phyloP scores from a whole-genome alignment of 1,140 invertebrate genomes.

The Polypedilum pembai region DNA sequence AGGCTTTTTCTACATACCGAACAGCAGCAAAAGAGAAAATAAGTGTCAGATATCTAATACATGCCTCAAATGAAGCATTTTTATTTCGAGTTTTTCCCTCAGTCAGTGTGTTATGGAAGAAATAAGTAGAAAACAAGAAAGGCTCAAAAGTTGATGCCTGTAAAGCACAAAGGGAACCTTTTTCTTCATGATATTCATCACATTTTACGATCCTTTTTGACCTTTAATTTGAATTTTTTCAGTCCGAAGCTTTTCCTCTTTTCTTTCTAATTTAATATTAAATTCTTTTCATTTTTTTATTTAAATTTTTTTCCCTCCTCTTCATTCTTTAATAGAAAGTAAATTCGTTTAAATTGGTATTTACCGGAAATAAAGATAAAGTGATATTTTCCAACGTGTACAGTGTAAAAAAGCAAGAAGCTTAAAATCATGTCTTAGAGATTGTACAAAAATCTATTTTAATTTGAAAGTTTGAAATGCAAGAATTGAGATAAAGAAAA shows the following conservation, averaged over 20 bases:
- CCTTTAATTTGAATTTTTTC: conserved; percentile 7
- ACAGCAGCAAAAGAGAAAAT: background rate
- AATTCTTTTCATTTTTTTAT: too few relatives aligned
- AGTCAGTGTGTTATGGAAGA: background rate
- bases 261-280: too few relatives aligned
- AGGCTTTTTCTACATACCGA: background rate
- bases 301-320: background rate
- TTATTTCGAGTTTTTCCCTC: background rate
- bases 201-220: background rate
- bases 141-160: background rate
- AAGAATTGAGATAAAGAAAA: too few relatives aligned
- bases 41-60: conserved; percentile 6
- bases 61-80: conserved; percentile 6
- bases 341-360: background rate
- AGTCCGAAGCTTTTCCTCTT: background rate
- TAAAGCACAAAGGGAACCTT: background rate
- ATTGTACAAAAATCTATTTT: too few relatives aligned
- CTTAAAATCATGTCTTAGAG: too few relatives aligned
- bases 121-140: background rate
- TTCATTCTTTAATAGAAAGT: background rate
- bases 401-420: too few relatives aligned
- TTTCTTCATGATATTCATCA: conserved; percentile 12
- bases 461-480: too few relatives aligned
- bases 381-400: too few relatives aligned
- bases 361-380: background rate